Percentiles rank a stretch among this genome's conserved stretches.
phyloP scores from a whole-genome alignment of 2,797 vertebrate genomes.

The Diplodus sargus region DNA sequence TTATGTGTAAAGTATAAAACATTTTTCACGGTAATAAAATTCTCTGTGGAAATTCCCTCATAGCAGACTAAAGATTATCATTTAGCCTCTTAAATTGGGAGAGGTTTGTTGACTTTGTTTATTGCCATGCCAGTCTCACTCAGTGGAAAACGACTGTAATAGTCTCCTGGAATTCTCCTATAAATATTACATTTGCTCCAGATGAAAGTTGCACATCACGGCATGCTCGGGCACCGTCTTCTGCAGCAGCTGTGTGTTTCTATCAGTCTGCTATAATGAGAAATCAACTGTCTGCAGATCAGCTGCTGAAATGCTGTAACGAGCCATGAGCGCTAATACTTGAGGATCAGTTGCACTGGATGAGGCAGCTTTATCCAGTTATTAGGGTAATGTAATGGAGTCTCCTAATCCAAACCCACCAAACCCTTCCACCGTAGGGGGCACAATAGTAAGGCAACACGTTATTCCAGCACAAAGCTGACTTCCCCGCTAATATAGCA shows the following conservation, averaged over 20 bases:
- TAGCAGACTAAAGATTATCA: slow-evolving; percentile 81
- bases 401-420: slow-evolving; percentile 83
- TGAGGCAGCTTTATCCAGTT: slow-evolving; percentile 85
- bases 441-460: slow-evolving; percentile 81
- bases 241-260: slow-evolving; percentile 68
- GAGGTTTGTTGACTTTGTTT: slow-evolving; percentile 73
- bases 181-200: slow-evolving; percentile 52
- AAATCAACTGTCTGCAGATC: slow-evolving; percentile 82
- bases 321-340: slow-evolving; percentile 82
- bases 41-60: slow-evolving; percentile 81
- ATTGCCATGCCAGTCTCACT: slow-evolving; percentile 61
- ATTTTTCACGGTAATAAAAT: slow-evolving; percentile 62
- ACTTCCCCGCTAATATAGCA: slow-evolving; percentile 80
- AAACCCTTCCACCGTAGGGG: slow-evolving; percentile 83
- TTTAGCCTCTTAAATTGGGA: slow-evolving; percentile 74
- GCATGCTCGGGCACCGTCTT: slow-evolving; percentile 52
- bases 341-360: slow-evolving; percentile 83
- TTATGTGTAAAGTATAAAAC: slow-evolving; percentile 74
- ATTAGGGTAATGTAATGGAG: slow-evolving; percentile 87
- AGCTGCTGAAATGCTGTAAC: slow-evolving; percentile 78
- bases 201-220: slow-evolving; percentile 63
- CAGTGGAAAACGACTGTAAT: slow-evolving; percentile 49
- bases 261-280: slow-evolving; percentile 73
- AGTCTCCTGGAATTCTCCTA: slow-evolving; percentile 56
- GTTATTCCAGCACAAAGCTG: slow-evolving; percentile 80